These are phyloP conservation scores for Lagopus muta DNA, from an alignment of 2,113 vertebrate species.

Conservation along the genomic window DNA sequence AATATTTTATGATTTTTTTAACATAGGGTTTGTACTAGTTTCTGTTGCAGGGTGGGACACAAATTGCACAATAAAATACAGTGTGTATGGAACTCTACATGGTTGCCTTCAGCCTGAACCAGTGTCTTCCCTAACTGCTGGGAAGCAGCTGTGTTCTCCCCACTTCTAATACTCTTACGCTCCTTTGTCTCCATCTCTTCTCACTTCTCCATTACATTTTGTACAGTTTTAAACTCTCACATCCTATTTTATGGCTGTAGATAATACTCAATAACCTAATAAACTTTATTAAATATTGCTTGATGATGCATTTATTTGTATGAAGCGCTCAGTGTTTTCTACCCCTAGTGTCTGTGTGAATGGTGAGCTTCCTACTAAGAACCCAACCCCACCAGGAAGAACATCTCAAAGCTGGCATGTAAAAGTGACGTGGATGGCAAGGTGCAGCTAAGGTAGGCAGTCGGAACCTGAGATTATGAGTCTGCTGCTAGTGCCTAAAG, in stretches of 20 bases:
- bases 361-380: neutral
- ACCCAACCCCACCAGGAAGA: neutral
- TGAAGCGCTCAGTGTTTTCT: neutral
- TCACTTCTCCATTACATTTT: slow-evolving; percentile 63
- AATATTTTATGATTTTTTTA: slow-evolving; percentile 30
- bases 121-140: slow-evolving; percentile 19
- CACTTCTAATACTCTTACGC: neutral
- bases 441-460: neutral
- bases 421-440: neutral
- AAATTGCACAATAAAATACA: slow-evolving; percentile 35
- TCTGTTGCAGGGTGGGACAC: slow-evolving; percentile 29
- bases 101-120: slow-evolving; percentile 40
- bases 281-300: slow-evolving; percentile 87
- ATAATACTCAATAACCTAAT: slow-evolving; percentile 89
- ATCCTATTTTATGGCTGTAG: slow-evolving; percentile 89
- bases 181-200: neutral
- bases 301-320: neutral
- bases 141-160: slow-evolving; percentile 46
- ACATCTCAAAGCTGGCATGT: neutral
- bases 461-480: neutral
- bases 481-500: neutral
- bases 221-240: slow-evolving; percentile 78
- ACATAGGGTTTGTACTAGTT: neutral
- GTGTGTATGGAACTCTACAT: slow-evolving; percentile 20
- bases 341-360: accelerated